Conservation (phyloP, 2,888 invertebrate genomes). For the Augiades crinisus region DNA sequence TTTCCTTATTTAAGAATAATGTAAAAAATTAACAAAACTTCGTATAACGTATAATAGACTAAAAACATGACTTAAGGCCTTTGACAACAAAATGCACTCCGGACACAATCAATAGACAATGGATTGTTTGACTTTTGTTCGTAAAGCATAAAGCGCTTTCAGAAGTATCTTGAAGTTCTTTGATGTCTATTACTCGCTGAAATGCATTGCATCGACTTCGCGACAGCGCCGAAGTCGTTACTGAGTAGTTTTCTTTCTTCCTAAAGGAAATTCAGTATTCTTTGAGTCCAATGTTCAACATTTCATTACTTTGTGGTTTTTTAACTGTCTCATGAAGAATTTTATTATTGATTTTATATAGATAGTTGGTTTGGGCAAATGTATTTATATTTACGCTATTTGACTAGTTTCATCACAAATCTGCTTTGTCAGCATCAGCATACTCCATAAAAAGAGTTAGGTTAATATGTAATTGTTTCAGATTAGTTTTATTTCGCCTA, state of each 20-base stretch:
- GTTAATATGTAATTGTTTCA: too few species aligned
- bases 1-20: too few species aligned
- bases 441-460: too few species aligned
- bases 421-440: too few species aligned
- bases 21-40: too few species aligned
- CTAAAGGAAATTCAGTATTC: conserved; percentile 43
- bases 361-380: too few species aligned
- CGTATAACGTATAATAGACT: too few species aligned
- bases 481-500: too few species aligned
- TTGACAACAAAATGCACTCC: conserved; percentile 72
- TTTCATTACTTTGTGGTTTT: conserved; percentile 1
- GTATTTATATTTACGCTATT: too few species aligned
- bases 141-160: conserved; percentile 64
- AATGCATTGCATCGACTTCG: conserved; percentile 44
- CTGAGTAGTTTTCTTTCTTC: conserved; percentile 1
- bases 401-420: too few species aligned
- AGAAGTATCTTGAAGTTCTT: conserved; percentile 52
- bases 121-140: conserved; percentile 73
- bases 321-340: background rate
- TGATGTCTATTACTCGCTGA: conserved; percentile 53
- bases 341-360: too few species aligned
- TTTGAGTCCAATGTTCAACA: conserved; percentile 30
- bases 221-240: conserved; percentile 2
- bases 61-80: conserved; percentile 47
- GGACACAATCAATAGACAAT: conserved; percentile 72